phyloP scores from a whole-genome alignment of 1,140 invertebrate species.

The Drosophila bocki region DNA sequence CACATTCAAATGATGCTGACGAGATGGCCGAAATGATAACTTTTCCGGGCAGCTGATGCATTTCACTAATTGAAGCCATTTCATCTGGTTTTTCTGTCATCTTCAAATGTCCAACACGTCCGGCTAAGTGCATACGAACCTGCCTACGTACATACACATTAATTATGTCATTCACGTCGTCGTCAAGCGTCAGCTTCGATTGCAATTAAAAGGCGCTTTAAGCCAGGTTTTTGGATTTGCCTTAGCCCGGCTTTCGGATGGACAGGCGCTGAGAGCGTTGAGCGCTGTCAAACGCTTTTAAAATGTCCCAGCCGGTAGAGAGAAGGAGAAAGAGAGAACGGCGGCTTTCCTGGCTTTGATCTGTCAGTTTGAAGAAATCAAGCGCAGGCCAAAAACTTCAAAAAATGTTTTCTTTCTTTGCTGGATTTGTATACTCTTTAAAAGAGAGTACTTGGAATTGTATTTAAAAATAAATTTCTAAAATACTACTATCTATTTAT shows the following conservation, averaged over 20 bases:
- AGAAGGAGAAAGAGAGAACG: conserved; percentile 27
- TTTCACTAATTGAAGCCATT: conserved; percentile 71
- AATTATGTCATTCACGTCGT: conserved; percentile 84
- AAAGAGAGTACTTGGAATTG: not conserved
- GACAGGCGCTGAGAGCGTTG: conserved; percentile 56
- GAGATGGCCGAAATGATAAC: conserved; percentile 33
- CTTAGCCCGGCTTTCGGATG: conserved; percentile 29
- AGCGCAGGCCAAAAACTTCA: conserved; percentile 81
- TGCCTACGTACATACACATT: conserved; percentile 69
- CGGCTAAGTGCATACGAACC: conserved; percentile 68
- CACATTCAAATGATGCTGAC: conserved; percentile 43
- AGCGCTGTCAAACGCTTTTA: conserved; percentile 84
- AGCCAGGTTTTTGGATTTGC: conserved; percentile 24
- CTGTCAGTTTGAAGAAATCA: conserved; percentile 84
- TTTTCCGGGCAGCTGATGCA: conserved; percentile 49
- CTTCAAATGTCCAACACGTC: conserved; percentile 81
- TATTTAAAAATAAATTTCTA: too few species aligned
- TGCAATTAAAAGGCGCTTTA: conserved; percentile 84
- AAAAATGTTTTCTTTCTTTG: conserved; percentile 54
- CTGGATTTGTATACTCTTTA: conserved; percentile 7
- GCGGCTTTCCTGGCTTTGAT: conserved; percentile 78
- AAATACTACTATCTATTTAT: too few species aligned
- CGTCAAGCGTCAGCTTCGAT: conserved; percentile 55
- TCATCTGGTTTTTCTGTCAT: conserved; percentile 65
- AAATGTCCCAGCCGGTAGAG: conserved; percentile 62